Conservation (phyloP, 2,888 invertebrate species). For the Apodemia hepburni region DNA sequence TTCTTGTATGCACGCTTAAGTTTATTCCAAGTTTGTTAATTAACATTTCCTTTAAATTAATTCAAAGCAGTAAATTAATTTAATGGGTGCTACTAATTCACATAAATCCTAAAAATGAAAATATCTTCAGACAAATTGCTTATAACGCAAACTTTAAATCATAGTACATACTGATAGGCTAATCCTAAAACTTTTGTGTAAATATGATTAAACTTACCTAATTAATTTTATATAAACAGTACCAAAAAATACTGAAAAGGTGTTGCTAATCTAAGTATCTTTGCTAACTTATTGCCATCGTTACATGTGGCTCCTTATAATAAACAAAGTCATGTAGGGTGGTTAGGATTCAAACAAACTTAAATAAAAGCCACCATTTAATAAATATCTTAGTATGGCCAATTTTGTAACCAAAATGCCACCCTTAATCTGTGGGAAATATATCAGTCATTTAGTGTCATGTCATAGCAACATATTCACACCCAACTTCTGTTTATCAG, state of each 20-base stretch:
- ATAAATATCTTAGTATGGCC: slow-evolving; percentile 26
- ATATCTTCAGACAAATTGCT: background rate
- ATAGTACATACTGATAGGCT: slow-evolving; percentile 67
- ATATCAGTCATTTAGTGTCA: slow-evolving; percentile 43
- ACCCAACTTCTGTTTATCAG: slow-evolving; percentile 35
- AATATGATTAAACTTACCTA: slow-evolving; percentile 65
- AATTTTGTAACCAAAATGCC: slow-evolving; percentile 27
- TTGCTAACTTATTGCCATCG: slow-evolving; percentile 69
- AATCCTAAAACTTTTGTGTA: slow-evolving; percentile 63
- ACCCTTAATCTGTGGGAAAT: slow-evolving; percentile 17
- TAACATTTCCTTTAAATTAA: background rate
- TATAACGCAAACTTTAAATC: slow-evolving; percentile 37
- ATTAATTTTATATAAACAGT: slow-evolving; percentile 54
- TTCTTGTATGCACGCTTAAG: background rate
- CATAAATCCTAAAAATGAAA: background rate
- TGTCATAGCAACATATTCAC: slow-evolving; percentile 42
- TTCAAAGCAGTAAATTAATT: background rate
- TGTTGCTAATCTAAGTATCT: slow-evolving; percentile 60
- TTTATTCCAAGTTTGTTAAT: slow-evolving; percentile 10
- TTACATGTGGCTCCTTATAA: slow-evolving; percentile 50
- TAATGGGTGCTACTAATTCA: background rate
- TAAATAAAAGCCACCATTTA: background rate
- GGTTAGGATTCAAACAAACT: slow-evolving; percentile 14
- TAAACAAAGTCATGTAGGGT: slow-evolving; percentile 34
- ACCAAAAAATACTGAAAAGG: slow-evolving; percentile 73